phyloP scores from a whole-genome alignment of 2,113 vertebrate species.

The Actinemys pallida region DNA sequence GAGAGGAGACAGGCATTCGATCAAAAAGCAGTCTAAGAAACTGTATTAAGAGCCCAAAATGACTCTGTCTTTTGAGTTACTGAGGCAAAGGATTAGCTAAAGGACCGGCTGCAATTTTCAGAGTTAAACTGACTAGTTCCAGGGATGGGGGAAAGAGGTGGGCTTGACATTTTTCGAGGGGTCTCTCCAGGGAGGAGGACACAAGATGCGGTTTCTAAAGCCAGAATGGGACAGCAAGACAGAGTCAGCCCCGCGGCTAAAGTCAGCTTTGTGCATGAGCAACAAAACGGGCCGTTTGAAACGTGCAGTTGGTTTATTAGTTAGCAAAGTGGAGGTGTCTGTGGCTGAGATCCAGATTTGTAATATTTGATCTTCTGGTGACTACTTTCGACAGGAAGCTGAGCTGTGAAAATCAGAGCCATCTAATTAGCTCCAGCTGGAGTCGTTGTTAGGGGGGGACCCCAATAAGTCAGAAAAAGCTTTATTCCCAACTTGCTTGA shows the following conservation, averaged over 20 bases:
- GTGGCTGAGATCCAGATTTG: neutral
- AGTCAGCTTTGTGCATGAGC: neutral
- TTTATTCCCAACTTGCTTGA: accelerated
- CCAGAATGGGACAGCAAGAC: neutral
- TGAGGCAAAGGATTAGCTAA: neutral
- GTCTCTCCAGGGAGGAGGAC: accelerated
- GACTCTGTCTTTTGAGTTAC: neutral
- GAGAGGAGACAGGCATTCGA: neutral
- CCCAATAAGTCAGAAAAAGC: neutral
- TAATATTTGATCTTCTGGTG: neutral
- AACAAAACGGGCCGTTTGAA: neutral
- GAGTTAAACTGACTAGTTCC: neutral
- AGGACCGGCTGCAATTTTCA: neutral
- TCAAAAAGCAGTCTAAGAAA: neutral
- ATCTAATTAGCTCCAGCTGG: accelerated
- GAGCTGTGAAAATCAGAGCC: neutral
- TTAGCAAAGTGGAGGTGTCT: accelerated
- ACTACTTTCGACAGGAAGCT: neutral
- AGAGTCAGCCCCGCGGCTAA: accelerated
- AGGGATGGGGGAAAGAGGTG: accelerated
- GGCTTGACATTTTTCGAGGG: neutral
- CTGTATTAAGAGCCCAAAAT: neutral
- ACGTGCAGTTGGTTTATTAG: accelerated
- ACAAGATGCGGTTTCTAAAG: neutral
- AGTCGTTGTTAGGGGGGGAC: accelerated